Evolutionary conservation across 2,888 invertebrate genomes (phyloP).

Genomic region (Amblyteles armatorius): DNA sequence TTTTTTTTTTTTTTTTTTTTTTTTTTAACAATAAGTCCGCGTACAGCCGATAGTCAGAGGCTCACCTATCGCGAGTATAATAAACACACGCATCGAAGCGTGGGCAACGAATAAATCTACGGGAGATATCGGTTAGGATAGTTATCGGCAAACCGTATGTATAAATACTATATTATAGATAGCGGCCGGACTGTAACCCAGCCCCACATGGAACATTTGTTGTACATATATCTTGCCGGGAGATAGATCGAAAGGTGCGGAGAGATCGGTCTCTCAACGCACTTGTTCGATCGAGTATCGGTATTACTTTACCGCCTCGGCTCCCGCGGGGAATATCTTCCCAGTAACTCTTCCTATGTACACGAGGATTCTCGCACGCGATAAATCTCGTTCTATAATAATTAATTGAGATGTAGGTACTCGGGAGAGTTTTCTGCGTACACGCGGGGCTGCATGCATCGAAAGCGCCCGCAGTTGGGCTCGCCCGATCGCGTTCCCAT

Average conservation of each 20-base stretch:
- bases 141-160: constrained; percentile 29
- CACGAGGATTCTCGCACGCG: constrained; percentile 63
- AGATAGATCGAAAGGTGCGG: constrained; percentile 59
- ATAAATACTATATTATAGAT: constrained; percentile 28
- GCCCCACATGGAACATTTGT: constrained; percentile 7
- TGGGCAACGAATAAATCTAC: constrained; percentile 50
- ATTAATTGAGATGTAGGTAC: constrained; percentile 72
- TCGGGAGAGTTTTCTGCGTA: constrained; percentile 29
- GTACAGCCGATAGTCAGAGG: constrained; percentile 9
- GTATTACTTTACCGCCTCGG: constrained; percentile 50
- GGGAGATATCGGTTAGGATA: constrained; percentile 36
- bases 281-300: constrained; percentile 44
- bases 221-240: constrained; percentile 19
- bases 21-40: too few species aligned
- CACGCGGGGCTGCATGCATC: constrained; percentile 18
- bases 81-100: constrained; percentile 51
- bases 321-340: constrained; percentile 16
- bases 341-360: constrained; percentile 35
- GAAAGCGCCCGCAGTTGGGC: constrained; percentile 11
- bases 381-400: constrained; percentile 71
- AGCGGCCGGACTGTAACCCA: constrained; percentile 2
- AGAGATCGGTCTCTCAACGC: constrained; percentile 51
- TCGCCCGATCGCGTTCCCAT: constrained; percentile 34
- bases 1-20: too few species aligned
- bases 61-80: constrained; percentile 37